Evolutionary conservation across 2,797 vertebrate species (phyloP).

Genomic region (Ptychadena robeensis): DNA sequence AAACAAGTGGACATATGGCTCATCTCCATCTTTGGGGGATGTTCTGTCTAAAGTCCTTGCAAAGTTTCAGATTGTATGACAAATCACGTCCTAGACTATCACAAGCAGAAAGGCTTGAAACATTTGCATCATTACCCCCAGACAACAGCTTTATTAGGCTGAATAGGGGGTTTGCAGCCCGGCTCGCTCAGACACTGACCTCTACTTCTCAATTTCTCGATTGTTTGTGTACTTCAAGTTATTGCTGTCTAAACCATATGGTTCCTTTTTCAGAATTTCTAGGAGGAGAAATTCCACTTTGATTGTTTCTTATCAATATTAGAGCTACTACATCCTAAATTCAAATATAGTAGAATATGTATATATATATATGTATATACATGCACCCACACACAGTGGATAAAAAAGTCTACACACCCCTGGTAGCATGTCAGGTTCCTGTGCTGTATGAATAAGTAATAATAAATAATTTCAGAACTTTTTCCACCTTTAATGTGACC

Average conservation of each 20-base stretch:
- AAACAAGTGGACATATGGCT: conserved; percentile 90
- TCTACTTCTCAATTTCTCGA: conserved; percentile 80
- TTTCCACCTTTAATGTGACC: too few relatives aligned
- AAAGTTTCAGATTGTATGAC: conserved; percentile 94
- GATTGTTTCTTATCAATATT: conserved; percentile 3
- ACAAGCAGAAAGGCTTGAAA: conserved; percentile 65
- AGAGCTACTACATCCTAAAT: neutral
- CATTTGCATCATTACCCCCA: conserved; percentile 79
- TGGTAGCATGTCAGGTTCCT: too few relatives aligned
- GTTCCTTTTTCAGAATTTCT: conserved; percentile 70
- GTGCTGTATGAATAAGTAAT: too few relatives aligned
- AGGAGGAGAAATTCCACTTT: conserved; percentile 39
- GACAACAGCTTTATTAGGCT: conserved; percentile 93
- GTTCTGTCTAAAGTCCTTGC: conserved; percentile 77
- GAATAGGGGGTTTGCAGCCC: conserved; percentile 85
- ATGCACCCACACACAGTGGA: neutral
- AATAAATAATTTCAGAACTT: too few relatives aligned
- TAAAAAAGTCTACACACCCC: too few relatives aligned
- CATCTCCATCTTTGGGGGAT: conserved; percentile 72
- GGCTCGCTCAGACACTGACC: conserved; percentile 82
- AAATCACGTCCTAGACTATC: conserved; percentile 86
- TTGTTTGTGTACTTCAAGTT: conserved; percentile 84
- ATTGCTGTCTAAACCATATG: conserved; percentile 84
- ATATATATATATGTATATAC: neutral
- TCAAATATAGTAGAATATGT: neutral